These are phyloP conservation scores for Watsonalla binaria DNA, from an alignment of 2,888 invertebrate species.

Conservation along the genomic window DNA sequence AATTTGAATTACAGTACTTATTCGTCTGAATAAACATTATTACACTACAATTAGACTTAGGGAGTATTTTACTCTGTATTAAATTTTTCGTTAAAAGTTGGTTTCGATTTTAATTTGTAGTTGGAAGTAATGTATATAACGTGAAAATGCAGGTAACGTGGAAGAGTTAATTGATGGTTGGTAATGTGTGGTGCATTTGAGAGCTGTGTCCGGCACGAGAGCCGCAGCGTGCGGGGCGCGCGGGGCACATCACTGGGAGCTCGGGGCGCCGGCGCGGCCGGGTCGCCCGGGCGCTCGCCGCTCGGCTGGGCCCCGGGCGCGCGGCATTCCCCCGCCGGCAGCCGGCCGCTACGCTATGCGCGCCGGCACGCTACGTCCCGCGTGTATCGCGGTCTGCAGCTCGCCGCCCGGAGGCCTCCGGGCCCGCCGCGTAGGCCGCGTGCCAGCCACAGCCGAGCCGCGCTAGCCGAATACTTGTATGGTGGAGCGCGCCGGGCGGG, in stretches of 20 bases:
- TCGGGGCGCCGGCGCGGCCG: conserved; percentile 69
- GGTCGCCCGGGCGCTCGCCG: conserved; percentile 57
- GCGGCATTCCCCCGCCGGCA: conserved; percentile 68
- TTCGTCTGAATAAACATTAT: no score
- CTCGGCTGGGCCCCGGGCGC: conserved; percentile 51
- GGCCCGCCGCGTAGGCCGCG: conserved; percentile 63
- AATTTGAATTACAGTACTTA: no score
- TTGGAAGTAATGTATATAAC: background rate
- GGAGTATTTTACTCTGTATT: no score
- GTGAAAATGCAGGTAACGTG: conserved; percentile 14
- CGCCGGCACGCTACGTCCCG: conserved; percentile 45
- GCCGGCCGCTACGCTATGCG: conserved; percentile 61
- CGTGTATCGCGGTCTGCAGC: conserved; percentile 58
- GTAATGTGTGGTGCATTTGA: conserved; percentile 61
- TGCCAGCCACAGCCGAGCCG: conserved; percentile 51
- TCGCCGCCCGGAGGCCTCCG: conserved; percentile 54
- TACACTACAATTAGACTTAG: no score
- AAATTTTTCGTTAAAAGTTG: no score
- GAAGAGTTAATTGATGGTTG: conserved; percentile 60
- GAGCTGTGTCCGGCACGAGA: conserved; percentile 53
- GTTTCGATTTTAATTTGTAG: background rate
- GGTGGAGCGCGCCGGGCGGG: conserved; percentile 57
- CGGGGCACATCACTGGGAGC: conserved; percentile 55
- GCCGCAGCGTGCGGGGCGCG: conserved; percentile 23
- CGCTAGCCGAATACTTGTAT: conserved; percentile 61